Conservation (phyloP, 2,888 invertebrate genomes). For the Cabera pusaria region DNA sequence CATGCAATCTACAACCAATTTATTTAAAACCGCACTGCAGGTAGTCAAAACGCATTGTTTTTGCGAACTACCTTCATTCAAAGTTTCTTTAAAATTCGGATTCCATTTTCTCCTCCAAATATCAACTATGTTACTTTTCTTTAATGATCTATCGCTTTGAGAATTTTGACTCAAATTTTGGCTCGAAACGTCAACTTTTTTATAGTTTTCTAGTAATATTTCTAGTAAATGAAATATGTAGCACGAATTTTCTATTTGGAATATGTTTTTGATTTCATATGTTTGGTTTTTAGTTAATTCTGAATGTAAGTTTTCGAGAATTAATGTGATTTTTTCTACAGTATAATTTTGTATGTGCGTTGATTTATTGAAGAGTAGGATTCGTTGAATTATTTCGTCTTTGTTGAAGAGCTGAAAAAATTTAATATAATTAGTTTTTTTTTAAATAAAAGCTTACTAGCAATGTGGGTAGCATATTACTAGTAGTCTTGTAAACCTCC, state of each 20-base stretch:
- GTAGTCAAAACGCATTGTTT: conserved; percentile 45
- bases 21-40: conserved; percentile 60
- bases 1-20: conserved; percentile 59
- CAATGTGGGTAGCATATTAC: too few relatives aligned
- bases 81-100: conserved; percentile 38
- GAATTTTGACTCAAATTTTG: conserved; percentile 23
- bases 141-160: conserved; percentile 44
- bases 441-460: too few relatives aligned
- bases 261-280: conserved; percentile 49
- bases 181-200: conserved; percentile 26
- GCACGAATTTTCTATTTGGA: conserved; percentile 51
- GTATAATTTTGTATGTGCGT: conserved; percentile 57
- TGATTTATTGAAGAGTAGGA: conserved; percentile 59
- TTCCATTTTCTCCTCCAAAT: conserved; percentile 72
- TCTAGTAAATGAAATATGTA: conserved; percentile 63
- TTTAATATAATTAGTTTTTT: too few relatives aligned
- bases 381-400: conserved; percentile 53
- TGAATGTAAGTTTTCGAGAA: conserved; percentile 42
- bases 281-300: conserved; percentile 38
- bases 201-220: conserved; percentile 49
- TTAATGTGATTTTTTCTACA: conserved; percentile 54
- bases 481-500: too few relatives aligned
- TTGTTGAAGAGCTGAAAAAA: conserved; percentile 61
- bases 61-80: conserved; percentile 37
- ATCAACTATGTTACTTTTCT: conserved; percentile 55